Conservation (phyloP, 2,113 vertebrate species). For the Mixornis gularis region DNA sequence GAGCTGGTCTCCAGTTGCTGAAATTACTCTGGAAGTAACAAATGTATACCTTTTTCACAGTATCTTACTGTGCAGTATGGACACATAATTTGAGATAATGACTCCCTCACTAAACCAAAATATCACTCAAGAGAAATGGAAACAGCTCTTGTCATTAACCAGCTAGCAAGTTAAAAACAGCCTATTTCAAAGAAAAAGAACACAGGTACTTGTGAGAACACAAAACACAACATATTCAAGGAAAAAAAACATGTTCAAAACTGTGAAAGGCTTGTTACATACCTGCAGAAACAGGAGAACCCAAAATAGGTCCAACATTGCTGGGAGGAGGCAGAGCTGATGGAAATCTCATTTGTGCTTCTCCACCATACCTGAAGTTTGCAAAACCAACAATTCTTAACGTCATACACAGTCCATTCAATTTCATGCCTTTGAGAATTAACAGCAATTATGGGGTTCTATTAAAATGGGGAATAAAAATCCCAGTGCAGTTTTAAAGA, state of each 20-base stretch:
- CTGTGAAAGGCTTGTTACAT: conserved; percentile 15
- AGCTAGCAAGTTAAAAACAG: neutral
- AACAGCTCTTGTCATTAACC: neutral
- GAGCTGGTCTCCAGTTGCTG: neutral
- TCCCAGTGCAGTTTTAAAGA: neutral
- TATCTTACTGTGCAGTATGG: neutral
- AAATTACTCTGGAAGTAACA: neutral
- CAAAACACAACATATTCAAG: neutral
- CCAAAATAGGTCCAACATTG: conserved; percentile 80
- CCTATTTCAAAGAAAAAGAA: neutral
- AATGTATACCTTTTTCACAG: neutral
- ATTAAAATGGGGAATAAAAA: neutral
- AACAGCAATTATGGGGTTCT: neutral
- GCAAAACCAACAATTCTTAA: neutral
- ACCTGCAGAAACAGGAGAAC: conserved; percentile 80
- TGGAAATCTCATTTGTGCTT: conserved; percentile 94
- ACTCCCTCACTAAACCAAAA: neutral
- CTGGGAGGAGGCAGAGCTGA: conserved; percentile 78
- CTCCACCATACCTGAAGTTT: conserved; percentile 87
- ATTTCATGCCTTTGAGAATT: neutral
- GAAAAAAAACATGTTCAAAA: neutral
- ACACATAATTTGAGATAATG: neutral
- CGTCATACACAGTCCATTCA: neutral
- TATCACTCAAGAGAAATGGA: neutral
- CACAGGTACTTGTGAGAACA: neutral